These are phyloP conservation scores for Malurus cyaneus DNA, from an alignment of 2,113 vertebrate species.

Conservation along the genomic window DNA sequence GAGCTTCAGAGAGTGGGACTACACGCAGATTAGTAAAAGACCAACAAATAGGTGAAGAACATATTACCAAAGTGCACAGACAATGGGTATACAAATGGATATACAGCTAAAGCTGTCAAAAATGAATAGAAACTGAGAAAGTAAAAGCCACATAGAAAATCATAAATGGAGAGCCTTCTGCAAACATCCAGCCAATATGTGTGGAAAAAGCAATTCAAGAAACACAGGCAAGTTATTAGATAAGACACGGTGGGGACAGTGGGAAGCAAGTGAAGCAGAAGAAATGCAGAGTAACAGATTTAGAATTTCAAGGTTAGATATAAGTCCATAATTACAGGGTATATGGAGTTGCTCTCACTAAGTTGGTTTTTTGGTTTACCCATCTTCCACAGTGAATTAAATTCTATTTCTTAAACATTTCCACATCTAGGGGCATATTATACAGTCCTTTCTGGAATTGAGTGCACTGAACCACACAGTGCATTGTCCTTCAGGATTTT, in stretches of 20 bases:
- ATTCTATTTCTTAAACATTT: conserved; percentile 17
- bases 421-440: not conserved
- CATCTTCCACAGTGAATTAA: not conserved
- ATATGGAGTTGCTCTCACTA: not conserved
- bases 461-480: not conserved
- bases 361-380: not conserved
- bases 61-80: not conserved
- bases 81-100: not conserved
- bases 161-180: not conserved
- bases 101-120: not conserved
- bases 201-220: not conserved
- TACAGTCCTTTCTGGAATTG: not conserved
- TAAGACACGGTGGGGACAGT: not conserved
- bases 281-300: not conserved
- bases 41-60: not conserved
- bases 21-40: not conserved
- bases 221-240: not conserved
- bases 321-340: not conserved
- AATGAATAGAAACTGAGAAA: not conserved
- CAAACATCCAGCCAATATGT: not conserved
- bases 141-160: not conserved
- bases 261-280: conserved; percentile 4
- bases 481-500: conserved; percentile 23
- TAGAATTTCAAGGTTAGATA: conserved; percentile 14
- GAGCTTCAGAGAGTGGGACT: not conserved